Percentiles rank a stretch among this genome's conserved stretches.
Conservation (phyloP, 2,113 vertebrate species). For the Heterotilapia buettikoferi region DNA sequence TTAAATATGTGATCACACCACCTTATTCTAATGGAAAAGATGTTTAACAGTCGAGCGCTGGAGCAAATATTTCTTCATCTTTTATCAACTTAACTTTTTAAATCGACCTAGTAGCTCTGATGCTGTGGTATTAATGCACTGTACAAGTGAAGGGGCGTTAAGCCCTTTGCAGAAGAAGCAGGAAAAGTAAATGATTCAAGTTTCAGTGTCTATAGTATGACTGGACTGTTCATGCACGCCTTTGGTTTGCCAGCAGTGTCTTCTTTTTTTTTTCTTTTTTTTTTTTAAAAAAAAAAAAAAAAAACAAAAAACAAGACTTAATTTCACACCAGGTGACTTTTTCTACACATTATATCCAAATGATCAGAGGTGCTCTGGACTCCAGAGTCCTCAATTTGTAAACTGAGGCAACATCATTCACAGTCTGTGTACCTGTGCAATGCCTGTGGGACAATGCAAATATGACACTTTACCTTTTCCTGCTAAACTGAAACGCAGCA, state of each 20-base stretch:
- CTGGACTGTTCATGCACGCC: no score
- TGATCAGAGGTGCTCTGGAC: not conserved
- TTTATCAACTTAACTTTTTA: not conserved
- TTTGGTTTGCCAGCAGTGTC: not conserved
- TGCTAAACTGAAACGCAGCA: not conserved
- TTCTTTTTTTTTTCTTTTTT: rapidly evolving
- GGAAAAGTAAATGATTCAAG: not conserved
- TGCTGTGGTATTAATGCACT: not conserved
- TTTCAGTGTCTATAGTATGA: not conserved
- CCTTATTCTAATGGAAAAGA: not conserved
- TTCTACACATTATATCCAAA: not conserved
- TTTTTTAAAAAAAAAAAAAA: not conserved
- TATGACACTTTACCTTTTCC: not conserved
- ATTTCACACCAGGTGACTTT: not conserved
- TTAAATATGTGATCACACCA: not conserved
- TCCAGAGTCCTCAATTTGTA: not conserved
- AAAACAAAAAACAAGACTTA: not conserved
- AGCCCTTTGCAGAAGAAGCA: not conserved
- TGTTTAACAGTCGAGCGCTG: not conserved
- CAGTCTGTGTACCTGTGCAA: not conserved
- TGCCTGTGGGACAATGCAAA: not conserved
- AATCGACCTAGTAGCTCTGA: not conserved
- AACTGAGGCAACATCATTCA: not conserved
- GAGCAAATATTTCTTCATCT: not conserved
- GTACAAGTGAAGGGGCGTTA: not conserved